These are phyloP conservation scores for Drosophila hawaiiensis DNA, from an alignment of 2,888 invertebrate genomes.

Conservation along the genomic window DNA sequence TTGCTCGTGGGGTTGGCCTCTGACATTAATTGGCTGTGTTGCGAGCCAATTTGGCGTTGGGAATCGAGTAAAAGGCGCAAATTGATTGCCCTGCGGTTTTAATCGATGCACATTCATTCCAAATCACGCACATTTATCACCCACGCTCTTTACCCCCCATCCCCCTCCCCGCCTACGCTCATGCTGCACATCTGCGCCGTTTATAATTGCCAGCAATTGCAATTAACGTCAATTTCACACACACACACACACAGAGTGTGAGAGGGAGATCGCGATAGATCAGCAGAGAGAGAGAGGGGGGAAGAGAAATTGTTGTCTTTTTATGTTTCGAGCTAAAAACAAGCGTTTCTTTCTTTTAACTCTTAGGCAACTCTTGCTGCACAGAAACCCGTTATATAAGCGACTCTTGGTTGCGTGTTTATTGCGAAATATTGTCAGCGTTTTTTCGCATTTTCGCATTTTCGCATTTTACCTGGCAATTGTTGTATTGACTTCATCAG, in stretches of 20 bases:
- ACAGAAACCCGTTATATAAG: constrained; percentile 78
- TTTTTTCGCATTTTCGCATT: constrained; percentile 18
- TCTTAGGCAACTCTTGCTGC: constrained; percentile 24
- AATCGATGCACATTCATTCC: constrained; percentile 82
- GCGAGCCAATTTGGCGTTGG: constrained; percentile 67
- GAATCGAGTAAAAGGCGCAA: constrained; percentile 76
- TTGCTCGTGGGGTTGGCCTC: constrained; percentile 49
- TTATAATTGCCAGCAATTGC: constrained; percentile 76
- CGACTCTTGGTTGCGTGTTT: constrained; percentile 51
- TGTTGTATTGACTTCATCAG: constrained; percentile 15
- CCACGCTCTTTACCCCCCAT: constrained; percentile 44
- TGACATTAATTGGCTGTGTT: constrained; percentile 80
- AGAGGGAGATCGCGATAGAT: background rate
- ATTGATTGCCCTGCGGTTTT: constrained; percentile 83
- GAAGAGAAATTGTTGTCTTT: constrained; percentile 14
- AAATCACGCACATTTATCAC: constrained; percentile 82
- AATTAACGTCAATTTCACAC: constrained; percentile 59
- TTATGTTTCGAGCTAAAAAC: constrained; percentile 14
- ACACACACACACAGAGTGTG: background rate
- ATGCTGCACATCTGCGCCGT: constrained; percentile 72
- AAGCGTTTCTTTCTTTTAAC: constrained; percentile 32
- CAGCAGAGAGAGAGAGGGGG: background rate
- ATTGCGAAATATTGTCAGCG: constrained; percentile 57
- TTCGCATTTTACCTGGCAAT: constrained; percentile 43
- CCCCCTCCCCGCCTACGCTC: background rate